Base-by-base conservation (phyloP, 2,888 invertebrate genomes). In the Gnatocerus cornutus region DNA sequence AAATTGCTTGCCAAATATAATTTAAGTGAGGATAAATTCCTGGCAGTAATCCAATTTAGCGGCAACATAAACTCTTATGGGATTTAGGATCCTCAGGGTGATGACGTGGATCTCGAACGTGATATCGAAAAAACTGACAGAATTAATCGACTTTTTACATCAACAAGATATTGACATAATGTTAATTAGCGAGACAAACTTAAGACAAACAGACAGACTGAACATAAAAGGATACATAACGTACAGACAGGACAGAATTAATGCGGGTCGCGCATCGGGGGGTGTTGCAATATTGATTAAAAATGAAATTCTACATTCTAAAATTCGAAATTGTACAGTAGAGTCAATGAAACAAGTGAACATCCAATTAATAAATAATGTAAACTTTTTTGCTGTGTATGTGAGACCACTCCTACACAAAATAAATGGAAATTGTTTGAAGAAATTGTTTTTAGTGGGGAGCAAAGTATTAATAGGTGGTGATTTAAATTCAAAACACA, bases 251-350 rank as follows among this genome's bases (percentile, higher is more conserved):
- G 68, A 68, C 53, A 37, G 52, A 12, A n/a, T n/a, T 4, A 10
- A 6, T 43, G 12, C 45, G 16, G 30, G 27, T 5, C 13, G 61
- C 9, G 50, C 27, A 3, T 39, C 39, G 1, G 61, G 61, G 2
- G 61, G 68, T 1, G 53, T 61, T 4, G 61, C 68, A 3, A 9
- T 62, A n/a, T 14, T 68, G 12, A 62, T 68, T 1, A 62, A 52
- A 21, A 62, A 41, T 27, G 27, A 41, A 10, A 29, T 64, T 6
- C 64, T 55, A 8, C 39, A 41, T 14, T n/a, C n/a, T 3, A 46
- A 16, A 46, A 46, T 46, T 13, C 3, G 2, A 10, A 46, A 13
- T 6, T 7, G 3, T 4, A 10, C 41, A 7, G n/a, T n/a, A n/a
- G 3, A 41, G 9, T 7, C 41, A 41, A 7, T 39, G 9, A n/a